Evolutionary conservation across 2,113 vertebrate species (phyloP), one percentile per base, ranked within the genome.

Genomic region (Miniopterus natalensis): DNA sequence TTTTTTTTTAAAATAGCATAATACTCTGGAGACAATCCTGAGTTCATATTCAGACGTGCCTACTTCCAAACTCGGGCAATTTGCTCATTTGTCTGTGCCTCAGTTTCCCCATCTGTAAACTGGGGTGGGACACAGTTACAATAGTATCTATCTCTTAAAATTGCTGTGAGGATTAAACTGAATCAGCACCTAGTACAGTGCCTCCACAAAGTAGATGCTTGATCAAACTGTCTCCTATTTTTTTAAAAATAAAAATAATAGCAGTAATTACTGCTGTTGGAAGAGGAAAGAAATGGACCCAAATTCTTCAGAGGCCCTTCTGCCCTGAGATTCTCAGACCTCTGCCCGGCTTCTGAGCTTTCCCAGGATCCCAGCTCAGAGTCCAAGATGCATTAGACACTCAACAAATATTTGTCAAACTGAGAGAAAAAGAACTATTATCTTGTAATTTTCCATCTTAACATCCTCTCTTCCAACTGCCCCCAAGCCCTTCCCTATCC

Each of bases 381-480:
- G 65, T 66, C 73, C 57, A 0, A 5, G 79, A 86, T 77, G 53
- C 91, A 78, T 88, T 70, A 59, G 75, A 91, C 96, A 93, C 92
- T 97, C 84, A 29, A 94, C 95, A 97, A 97, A 97, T 97, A 97
- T 97, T 97, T 97, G 97, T 94, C 90, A 92, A 88, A 96, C 84
- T 71, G 65, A 47, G 61, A 84, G 89, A 87, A 90, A 95, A 90
- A 80, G 47, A 93, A 77, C 59, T 31, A 0, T 84, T 81, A 95
- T 95, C 95, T 96, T 96, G 96, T 93, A 95, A 97, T 97, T 97
- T 97, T 97, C 97, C 97, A 96, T 97, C 78, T 90, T 95, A 71
- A 88, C 78, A 61, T 88, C 74, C 68, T 83, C 91, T 84, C 68
- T 96, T 89, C 92, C 83, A 61, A 73, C 15, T 92, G 90, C 84